Conservation (phyloP, 1,140 invertebrate genomes). For the Neuroterus valhalla region DNA sequence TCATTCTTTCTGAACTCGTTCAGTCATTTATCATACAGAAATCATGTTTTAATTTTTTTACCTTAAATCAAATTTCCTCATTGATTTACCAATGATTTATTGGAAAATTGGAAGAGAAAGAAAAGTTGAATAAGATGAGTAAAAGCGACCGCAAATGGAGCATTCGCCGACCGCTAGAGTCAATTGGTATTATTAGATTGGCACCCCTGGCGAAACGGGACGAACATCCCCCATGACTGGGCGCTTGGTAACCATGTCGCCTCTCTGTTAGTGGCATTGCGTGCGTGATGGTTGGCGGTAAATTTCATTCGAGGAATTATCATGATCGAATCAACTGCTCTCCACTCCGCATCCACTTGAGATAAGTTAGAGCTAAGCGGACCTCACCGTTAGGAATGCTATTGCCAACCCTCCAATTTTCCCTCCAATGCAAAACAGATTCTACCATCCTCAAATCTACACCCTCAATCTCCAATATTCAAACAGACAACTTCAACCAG, state of each 20-base stretch:
- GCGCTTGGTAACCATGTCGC: slow-evolving; percentile 43
- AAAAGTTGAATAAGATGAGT: slow-evolving; percentile 33
- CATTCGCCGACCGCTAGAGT: slow-evolving; percentile 67
- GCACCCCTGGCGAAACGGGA: slow-evolving; percentile 62
- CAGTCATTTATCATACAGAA: too few relatives aligned
- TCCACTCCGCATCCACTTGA: slow-evolving; percentile 56
- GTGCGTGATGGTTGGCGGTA: slow-evolving; percentile 73
- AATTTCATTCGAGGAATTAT: slow-evolving; percentile 76
- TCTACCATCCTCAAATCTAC: slow-evolving; percentile 31
- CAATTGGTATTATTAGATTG: slow-evolving; percentile 76
- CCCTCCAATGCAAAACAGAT: slow-evolving; percentile 43
- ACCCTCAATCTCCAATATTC: slow-evolving; percentile 35
- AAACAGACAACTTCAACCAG: slow-evolving; percentile 28
- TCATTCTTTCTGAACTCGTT: too few relatives aligned
- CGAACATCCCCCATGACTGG: slow-evolving; percentile 60
- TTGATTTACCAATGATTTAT: too few relatives aligned
- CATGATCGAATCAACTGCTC: slow-evolving; percentile 74
- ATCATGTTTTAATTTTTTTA: too few relatives aligned
- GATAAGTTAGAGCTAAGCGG: slow-evolving; percentile 28
- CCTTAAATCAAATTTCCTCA: too few relatives aligned
- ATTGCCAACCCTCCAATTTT: slow-evolving; percentile 45
- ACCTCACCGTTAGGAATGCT: neutral
- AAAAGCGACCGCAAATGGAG: slow-evolving; percentile 68
- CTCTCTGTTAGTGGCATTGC: slow-evolving; percentile 59
- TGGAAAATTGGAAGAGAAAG: slow-evolving; percentile 3